These are phyloP conservation scores for Pogonognathellus flavescens DNA, from an alignment of 1,140 invertebrate genomes.

Conservation along the genomic window DNA sequence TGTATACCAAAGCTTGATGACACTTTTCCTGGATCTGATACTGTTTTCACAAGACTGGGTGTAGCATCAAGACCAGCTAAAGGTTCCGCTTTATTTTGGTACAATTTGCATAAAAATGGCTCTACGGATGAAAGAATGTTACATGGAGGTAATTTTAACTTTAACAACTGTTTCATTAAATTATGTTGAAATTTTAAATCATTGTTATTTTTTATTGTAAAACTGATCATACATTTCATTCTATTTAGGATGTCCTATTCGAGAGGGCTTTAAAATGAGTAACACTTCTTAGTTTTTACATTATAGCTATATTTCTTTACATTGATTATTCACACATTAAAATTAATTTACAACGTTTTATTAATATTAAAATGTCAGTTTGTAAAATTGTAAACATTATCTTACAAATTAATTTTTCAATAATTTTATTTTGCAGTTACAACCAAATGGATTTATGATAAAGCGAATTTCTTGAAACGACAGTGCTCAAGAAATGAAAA, in stretches of 20 bases:
- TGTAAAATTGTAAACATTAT: too few species aligned
- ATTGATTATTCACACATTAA: too few species aligned
- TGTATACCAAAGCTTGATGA: not conserved
- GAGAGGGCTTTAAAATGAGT: conserved; percentile 23
- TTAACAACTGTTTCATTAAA: too few species aligned
- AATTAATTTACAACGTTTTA: not conserved
- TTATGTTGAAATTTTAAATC: too few species aligned
- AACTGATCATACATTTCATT: not conserved
- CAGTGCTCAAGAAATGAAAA: not conserved
- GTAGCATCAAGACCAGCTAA: conserved; percentile 31
- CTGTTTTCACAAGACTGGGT: conserved; percentile 51
- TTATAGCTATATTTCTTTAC: too few species aligned
- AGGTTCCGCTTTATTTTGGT: conserved; percentile 58
- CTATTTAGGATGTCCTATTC: not conserved
- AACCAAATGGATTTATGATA: not conserved
- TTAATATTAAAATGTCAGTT: too few species aligned
- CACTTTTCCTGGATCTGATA: conserved; percentile 33
- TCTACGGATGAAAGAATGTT: conserved; percentile 1
- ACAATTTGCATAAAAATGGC: conserved; percentile 53
- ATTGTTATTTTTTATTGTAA: not conserved
- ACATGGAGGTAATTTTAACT: conserved; percentile 37
- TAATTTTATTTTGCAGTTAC: not conserved
- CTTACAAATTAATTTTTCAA: too few species aligned
- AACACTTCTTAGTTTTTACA: too few species aligned
- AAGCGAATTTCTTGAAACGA: conserved; percentile 17